Evolutionary conservation across 2,113 vertebrate genomes (phyloP).

Genomic region (Mustela lutreola): DNA sequence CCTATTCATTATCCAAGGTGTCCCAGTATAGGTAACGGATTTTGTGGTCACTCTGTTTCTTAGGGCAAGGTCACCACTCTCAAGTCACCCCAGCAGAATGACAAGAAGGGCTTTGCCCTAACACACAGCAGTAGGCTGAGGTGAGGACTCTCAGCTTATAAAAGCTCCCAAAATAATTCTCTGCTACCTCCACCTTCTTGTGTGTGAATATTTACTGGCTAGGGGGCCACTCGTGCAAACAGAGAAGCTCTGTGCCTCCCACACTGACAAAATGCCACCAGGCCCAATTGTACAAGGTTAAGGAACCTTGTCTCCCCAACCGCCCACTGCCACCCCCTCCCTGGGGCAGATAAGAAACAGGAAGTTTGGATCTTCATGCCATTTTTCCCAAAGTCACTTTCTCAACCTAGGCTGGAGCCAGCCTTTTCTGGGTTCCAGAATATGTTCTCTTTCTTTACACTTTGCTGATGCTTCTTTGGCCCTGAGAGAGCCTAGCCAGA

Average conservation of each 20-base stretch:
- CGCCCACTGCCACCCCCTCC: fast-evolving
- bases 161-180: not conserved
- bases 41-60: no score
- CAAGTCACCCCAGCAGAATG: no score
- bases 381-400: not conserved
- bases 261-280: not conserved
- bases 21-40: no score
- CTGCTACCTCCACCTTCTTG: no score
- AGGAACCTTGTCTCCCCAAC: fast-evolving
- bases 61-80: no score
- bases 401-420: not conserved
- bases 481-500: not conserved
- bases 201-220: fast-evolving
- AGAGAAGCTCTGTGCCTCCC: fast-evolving
- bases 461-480: not conserved
- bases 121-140: not conserved
- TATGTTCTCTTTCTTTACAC: not conserved
- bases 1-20: not conserved
- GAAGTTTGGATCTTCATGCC: not conserved
- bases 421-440: not conserved
- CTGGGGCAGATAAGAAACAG: not conserved
- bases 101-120: not conserved
- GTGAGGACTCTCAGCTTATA: fast-evolving
- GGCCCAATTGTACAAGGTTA: fast-evolving
- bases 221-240: fast-evolving